Evolutionary conservation across 2,888 invertebrate genomes (phyloP).

Genomic region (Hypercompe scribonia): DNA sequence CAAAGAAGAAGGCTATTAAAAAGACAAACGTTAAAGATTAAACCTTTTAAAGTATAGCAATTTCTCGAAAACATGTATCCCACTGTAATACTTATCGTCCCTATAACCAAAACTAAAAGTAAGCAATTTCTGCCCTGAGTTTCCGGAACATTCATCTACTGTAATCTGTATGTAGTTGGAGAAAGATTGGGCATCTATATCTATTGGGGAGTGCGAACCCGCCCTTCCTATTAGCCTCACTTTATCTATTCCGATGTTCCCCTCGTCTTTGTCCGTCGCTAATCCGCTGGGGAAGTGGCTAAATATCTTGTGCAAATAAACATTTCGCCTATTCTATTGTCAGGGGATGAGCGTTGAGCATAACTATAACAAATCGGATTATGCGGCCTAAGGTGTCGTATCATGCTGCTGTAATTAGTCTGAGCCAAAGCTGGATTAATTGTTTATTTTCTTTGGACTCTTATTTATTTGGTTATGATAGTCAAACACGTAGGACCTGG

Average conservation of each 20-base stretch:
- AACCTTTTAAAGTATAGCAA: background rate
- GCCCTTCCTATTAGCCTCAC: conserved; percentile 81
- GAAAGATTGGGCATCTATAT: conserved; percentile 70
- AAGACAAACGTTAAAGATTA: background rate
- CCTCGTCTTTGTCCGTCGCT: conserved; percentile 78
- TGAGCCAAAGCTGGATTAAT: conserved; percentile 64
- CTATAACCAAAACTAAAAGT: conserved; percentile 40
- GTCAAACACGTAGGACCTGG: background rate
- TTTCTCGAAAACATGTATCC: background rate
- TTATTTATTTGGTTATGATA: background rate
- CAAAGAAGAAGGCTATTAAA: background rate
- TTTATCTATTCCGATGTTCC: conserved; percentile 74
- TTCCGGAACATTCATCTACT: conserved; percentile 50
- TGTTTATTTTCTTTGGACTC: conserved; percentile 10
- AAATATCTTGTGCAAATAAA: conserved; percentile 87
- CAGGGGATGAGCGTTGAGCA: conserved; percentile 73
- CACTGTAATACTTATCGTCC: background rate
- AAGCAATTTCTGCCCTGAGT: conserved; percentile 34
- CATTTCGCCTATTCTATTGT: conserved; percentile 81
- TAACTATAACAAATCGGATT: conserved; percentile 81
- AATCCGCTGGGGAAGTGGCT: conserved; percentile 85
- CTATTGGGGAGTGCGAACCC: conserved; percentile 65
- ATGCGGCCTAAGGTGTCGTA: conserved; percentile 75
- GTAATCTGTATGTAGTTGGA: conserved; percentile 77
- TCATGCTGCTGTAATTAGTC: conserved; percentile 74